Conservation (phyloP, 2,797 vertebrate genomes). For the Eulemur mongoz region DNA sequence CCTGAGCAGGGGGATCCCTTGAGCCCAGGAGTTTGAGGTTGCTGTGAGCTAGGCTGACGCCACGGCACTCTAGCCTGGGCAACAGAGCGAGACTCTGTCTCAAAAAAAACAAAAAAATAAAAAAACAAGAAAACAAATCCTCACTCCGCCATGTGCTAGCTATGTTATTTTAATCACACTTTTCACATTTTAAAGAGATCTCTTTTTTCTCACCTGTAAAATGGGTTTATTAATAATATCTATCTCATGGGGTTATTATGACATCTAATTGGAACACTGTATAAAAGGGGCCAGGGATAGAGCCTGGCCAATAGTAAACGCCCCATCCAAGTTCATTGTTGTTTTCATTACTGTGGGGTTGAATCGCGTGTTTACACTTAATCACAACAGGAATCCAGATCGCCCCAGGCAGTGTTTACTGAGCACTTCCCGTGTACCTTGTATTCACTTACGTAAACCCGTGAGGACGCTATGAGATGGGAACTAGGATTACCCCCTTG, state of each 20-base stretch:
- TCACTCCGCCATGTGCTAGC: background rate
- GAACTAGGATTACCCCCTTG: background rate
- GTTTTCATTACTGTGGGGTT: background rate
- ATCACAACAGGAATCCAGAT: background rate
- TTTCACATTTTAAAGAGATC: background rate
- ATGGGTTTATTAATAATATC: background rate
- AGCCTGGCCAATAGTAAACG: background rate
- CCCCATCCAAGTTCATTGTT: background rate
- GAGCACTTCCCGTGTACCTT: background rate
- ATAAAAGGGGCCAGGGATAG: background rate
- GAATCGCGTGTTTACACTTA: background rate
- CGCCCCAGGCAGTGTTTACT: background rate
- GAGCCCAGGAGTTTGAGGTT: too few species aligned
- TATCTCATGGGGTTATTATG: background rate
- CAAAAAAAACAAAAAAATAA: too few species aligned
- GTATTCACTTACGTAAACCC: background rate
- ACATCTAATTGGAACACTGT: background rate
- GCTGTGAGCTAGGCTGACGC: too few species aligned
- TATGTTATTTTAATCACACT: background rate
- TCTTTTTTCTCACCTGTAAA: background rate
- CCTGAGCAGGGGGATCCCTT: too few species aligned
- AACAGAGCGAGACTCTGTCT: too few species aligned
- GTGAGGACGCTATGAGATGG: background rate
- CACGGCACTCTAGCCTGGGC: too few species aligned
- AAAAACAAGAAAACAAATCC: background rate